phyloP scores from a whole-genome alignment of 2,888 invertebrate species.

The Germaria angustata region DNA sequence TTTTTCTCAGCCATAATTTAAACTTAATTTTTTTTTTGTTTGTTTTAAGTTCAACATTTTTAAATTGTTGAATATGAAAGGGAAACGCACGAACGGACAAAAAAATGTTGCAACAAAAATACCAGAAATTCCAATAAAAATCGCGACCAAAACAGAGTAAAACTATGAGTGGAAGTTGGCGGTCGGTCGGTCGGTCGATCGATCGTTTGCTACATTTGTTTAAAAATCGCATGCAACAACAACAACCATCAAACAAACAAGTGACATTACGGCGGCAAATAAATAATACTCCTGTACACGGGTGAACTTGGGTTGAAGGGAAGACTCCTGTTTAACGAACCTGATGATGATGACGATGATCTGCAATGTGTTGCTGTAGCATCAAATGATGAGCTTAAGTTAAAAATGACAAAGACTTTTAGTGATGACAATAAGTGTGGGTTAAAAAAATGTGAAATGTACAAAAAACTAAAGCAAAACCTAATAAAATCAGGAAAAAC shows the following conservation, averaged over 20 bases:
- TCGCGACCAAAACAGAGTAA: slow-evolving; percentile 65
- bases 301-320: neutral
- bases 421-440: slow-evolving; percentile 64
- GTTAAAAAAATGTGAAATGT: slow-evolving; percentile 32
- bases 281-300: slow-evolving; percentile 29
- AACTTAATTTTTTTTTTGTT: slow-evolving; percentile 21
- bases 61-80: slow-evolving; percentile 64
- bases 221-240: slow-evolving; percentile 43
- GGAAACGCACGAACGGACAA: slow-evolving; percentile 38
- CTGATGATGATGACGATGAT: slow-evolving; percentile 17
- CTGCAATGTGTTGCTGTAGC: neutral
- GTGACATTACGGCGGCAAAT: slow-evolving; percentile 46
- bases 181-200: slow-evolving; percentile 1
- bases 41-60: slow-evolving; percentile 50
- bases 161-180: slow-evolving; percentile 45
- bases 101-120: slow-evolving; percentile 64
- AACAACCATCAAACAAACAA: slow-evolving; percentile 10
- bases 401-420: slow-evolving; percentile 38
- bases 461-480: slow-evolving; percentile 16
- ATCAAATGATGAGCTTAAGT: slow-evolving; percentile 15
- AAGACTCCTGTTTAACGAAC: slow-evolving; percentile 4
- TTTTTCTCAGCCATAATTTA: slow-evolving; percentile 49
- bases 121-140: slow-evolving; percentile 68
- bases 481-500: slow-evolving; percentile 51
- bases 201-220: slow-evolving; percentile 13